Percentiles rank a stretch among this genome's conserved stretches.
These are phyloP conservation scores for Pseudochirops corinnae DNA, from an alignment of 2,797 vertebrate genomes.

Conservation along the genomic window DNA sequence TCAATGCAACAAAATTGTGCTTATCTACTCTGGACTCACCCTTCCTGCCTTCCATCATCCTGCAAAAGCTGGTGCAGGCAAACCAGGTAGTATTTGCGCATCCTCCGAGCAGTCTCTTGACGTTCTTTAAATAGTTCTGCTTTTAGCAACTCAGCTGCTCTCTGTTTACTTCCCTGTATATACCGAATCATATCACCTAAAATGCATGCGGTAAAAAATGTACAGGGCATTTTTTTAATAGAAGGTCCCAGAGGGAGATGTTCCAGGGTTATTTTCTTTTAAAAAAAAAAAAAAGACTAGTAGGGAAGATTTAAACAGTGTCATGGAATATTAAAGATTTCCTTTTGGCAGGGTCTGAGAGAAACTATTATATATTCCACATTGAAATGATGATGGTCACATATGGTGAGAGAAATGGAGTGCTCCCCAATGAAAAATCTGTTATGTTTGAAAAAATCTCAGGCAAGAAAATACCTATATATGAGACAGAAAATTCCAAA, in stretches of 20 bases:
- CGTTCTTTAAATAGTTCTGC: slow-evolving; percentile 92
- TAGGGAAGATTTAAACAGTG: slow-evolving; percentile 17
- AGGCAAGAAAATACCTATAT: neutral
- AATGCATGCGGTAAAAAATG: neutral
- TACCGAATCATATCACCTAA: slow-evolving; percentile 95
- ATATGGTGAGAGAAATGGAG: neutral
- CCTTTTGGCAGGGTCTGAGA: slow-evolving; percentile 6
- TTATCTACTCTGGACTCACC: slow-evolving; percentile 83
- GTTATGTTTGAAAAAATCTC: slow-evolving; percentile 14
- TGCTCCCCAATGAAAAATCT: neutral
- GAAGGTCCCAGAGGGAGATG: slow-evolving; percentile 6
- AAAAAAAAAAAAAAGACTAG: neutral
- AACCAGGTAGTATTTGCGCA: slow-evolving; percentile 94
- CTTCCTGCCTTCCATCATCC: slow-evolving; percentile 89
- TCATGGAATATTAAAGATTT: slow-evolving; percentile 26
- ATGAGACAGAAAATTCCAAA: neutral
- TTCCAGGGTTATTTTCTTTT: slow-evolving; percentile 9
- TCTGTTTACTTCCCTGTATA: slow-evolving; percentile 93
- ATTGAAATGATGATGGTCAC: neutral
- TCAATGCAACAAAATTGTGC: neutral
- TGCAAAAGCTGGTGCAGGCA: slow-evolving; percentile 95
- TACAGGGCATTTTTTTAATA: slow-evolving; percentile 56
- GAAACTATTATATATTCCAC: neutral
- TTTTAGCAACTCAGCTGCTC: slow-evolving; percentile 93
- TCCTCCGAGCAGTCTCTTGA: slow-evolving; percentile 93